These are phyloP conservation scores for Paramisgurnus dabryanus DNA, from an alignment of 2,113 vertebrate genomes.

Conservation along the genomic window DNA sequence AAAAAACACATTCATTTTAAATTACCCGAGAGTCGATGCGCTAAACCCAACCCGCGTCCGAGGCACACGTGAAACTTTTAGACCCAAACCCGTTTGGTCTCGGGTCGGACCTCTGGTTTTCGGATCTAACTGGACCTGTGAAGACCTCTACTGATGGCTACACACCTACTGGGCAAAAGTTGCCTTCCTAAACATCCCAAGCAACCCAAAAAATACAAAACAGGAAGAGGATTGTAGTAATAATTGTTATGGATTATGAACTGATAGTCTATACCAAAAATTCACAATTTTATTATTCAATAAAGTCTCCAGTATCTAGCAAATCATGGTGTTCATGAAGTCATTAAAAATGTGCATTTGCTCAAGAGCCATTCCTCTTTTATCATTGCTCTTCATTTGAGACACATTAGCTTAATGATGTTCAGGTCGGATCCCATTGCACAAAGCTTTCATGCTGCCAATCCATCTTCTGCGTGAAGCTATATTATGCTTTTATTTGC, in stretches of 20 bases:
- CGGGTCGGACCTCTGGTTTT: too few species aligned
- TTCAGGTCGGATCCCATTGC: slow-evolving; percentile 41
- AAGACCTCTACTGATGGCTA: too few species aligned
- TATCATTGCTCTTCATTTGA: slow-evolving; percentile 77
- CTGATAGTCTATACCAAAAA: not conserved
- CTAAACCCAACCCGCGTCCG: too few species aligned
- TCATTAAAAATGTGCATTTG: not conserved
- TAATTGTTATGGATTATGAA: not conserved
- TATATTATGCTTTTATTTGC: slow-evolving; percentile 25
- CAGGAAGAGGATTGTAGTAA: not conserved
- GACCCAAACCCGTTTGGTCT: too few species aligned
- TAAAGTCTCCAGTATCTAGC: not conserved
- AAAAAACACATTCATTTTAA: too few species aligned
- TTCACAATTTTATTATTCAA: not conserved
- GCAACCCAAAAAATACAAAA: not conserved
- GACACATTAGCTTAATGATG: slow-evolving; percentile 64
- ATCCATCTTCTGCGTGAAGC: slow-evolving; percentile 31
- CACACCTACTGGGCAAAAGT: too few species aligned
- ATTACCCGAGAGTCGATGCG: too few species aligned
- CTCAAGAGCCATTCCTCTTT: slow-evolving; percentile 64
- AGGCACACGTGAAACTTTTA: too few species aligned
- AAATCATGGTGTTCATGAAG: not conserved
- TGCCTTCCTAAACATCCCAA: too few species aligned
- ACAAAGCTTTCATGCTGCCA: slow-evolving; percentile 45
- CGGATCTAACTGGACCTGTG: too few species aligned